Conservation (phyloP, 2,888 invertebrate genomes). For the Drosophila quasianomalipes region DNA sequence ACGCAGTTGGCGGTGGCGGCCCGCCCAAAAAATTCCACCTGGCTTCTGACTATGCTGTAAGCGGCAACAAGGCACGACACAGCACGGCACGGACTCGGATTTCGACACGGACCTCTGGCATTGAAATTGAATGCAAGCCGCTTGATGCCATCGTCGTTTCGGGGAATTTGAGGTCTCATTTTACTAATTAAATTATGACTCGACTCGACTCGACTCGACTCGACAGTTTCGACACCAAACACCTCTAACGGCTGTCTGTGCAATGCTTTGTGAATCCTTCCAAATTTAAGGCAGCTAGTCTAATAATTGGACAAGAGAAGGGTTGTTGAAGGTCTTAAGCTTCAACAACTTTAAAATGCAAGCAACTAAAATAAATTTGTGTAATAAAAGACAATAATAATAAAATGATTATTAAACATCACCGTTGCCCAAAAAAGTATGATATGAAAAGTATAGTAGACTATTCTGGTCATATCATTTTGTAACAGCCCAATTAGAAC, state of each 20-base stretch:
- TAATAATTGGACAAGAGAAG: slow-evolving; percentile 14
- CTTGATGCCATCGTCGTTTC: slow-evolving; percentile 48
- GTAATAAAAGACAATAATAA: not conserved
- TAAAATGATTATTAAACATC: not conserved
- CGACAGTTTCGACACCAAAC: slow-evolving; percentile 63
- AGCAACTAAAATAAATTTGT: not conserved
- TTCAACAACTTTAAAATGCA: not conserved
- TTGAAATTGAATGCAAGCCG: slow-evolving; percentile 63
- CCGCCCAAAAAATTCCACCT: slow-evolving; percentile 39
- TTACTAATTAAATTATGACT: slow-evolving; percentile 79
- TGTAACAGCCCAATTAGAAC: not conserved
- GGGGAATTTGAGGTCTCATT: slow-evolving; percentile 77
- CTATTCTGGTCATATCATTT: not conserved
- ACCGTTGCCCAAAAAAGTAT: not conserved
- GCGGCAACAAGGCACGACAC: not conserved
- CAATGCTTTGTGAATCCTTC: slow-evolving; percentile 29
- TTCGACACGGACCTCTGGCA: slow-evolving; percentile 39
- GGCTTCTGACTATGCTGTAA: slow-evolving; percentile 20
- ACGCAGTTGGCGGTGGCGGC: slow-evolving; percentile 55
- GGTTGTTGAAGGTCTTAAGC: not conserved
- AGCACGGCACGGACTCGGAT: slow-evolving; percentile 14
- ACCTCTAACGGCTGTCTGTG: slow-evolving; percentile 29
- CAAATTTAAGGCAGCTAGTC: slow-evolving; percentile 1
- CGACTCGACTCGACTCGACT: slow-evolving; percentile 33
- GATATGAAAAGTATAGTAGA: rapidly evolving